Evolutionary conservation across 2,113 vertebrate species (phyloP), one percentile per base, ranked within the genome.

Genomic region (Galemys pyrenaicus): DNA sequence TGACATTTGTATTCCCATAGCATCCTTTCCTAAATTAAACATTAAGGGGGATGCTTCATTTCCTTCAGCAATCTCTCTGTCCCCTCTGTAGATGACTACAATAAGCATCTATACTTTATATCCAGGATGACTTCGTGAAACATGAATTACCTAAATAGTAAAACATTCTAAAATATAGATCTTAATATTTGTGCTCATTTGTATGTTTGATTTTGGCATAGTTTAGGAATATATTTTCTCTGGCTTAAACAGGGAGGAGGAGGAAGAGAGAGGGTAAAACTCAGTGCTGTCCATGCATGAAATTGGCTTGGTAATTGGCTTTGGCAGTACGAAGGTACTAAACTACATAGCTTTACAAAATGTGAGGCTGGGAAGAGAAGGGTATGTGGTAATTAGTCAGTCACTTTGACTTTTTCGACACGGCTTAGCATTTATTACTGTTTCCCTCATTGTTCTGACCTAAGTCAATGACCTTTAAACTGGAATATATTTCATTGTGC

Each of bases 231-330:
- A 90, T 3, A 44, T 94, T 85, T 94, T 67, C 79, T 96, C 20
- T 91, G 65, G 10, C 89, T 98, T 97, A 96, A 95, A 82, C 9
- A 37, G 9, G 60, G 2, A 65, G 11, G 54, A 12, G 3, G 0
- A 41, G 37, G 58, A 96, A 87, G 46, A 77, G 54, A 92, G 93
- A 92, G 44, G 41, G 49, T 92, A 95, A 97, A 84, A 96, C 35
- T 92, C 75, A 94, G 19, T 44, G n/a, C 35, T 97, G 20, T 64
- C 91, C 89, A 95, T 96, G 96, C 97, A 96, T 97, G 91, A 97
- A 97, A 97, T 96, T 98, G 91, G 86, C 89, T 97, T 97, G 15
- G 28, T 96, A 97, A 97, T 97, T 97, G 92, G 24, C 90, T 97
- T 97, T 97, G 87, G 68, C 88, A 56, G n/a, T 54, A 85, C 49